These are phyloP conservation scores for Lucilia cuprina DNA, from an alignment of 1,140 invertebrate genomes.

Conservation along the genomic window DNA sequence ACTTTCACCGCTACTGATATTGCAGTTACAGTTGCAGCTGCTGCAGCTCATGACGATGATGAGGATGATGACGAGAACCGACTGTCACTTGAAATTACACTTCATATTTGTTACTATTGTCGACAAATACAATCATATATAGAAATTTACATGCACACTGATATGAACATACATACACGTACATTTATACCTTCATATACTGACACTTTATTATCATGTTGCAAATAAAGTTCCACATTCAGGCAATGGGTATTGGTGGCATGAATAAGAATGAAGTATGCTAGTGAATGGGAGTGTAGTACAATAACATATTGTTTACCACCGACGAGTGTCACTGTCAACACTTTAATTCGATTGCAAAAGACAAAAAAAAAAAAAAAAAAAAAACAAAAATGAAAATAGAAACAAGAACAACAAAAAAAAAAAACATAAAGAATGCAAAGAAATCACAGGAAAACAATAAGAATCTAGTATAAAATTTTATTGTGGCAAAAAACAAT, in stretches of 20 bases:
- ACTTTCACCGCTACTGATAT: neutral
- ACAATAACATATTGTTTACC: neutral
- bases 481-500: conserved; percentile 6
- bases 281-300: neutral
- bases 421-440: neutral
- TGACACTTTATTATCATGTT: neutral
- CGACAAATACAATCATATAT: neutral
- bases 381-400: neutral
- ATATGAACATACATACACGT: neutral
- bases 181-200: neutral
- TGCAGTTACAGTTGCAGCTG: neutral
- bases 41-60: neutral
- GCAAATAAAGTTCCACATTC: neutral
- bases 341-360: conserved; percentile 29
- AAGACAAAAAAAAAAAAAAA: neutral
- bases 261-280: neutral
- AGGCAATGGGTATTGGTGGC: neutral
- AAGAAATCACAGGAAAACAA: conserved; percentile 11
- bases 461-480: neutral
- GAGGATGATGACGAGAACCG: neutral
- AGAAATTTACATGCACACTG: neutral
- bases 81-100: conserved; percentile 33
- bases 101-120: conserved; percentile 29
- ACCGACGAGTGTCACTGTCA: conserved; percentile 30
- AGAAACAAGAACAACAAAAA: neutral